phyloP scores from a whole-genome alignment of 53 echinoderm and acorn worm species.

The Echinarachnius parma region DNA sequence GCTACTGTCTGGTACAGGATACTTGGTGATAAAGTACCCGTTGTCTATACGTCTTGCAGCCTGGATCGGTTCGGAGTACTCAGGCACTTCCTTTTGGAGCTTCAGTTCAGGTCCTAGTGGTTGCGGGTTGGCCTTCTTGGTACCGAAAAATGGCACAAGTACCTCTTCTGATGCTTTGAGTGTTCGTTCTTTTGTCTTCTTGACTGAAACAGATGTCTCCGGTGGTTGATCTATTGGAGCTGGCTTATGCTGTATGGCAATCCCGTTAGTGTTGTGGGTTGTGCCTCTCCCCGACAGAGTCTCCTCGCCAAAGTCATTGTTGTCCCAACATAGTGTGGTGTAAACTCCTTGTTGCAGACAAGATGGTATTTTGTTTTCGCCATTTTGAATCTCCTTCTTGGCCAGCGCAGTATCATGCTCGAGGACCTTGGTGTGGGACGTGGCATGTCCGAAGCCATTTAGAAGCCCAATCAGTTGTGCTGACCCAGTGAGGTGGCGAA shows the following conservation, averaged over 20 bases:
- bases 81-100: neutral
- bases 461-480: constrained; percentile 57
- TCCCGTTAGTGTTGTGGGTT: constrained; percentile 62
- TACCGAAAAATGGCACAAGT: constrained; percentile 12
- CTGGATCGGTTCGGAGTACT: too few relatives aligned
- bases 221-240: constrained; percentile 14
- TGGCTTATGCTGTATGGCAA: constrained; percentile 30
- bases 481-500: constrained; percentile 58
- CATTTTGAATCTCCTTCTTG: neutral
- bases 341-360: neutral
- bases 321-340: constrained; percentile 61
- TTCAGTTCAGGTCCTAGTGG: neutral
- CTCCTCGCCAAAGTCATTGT: constrained; percentile 56
- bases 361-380: constrained; percentile 8
- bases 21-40: too few relatives aligned
- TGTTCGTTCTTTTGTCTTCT: too few relatives aligned
- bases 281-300: constrained; percentile 63
- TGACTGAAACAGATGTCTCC: too few relatives aligned
- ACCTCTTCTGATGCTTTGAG: constrained; percentile 18
- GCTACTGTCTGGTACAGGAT: too few relatives aligned
- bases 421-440: constrained; percentile 36
- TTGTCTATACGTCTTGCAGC: too few relatives aligned
- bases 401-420: constrained; percentile 70
- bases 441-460: constrained; percentile 52
- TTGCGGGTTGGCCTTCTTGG: constrained; percentile 11